Percentiles rank a stretch among this genome's conserved stretches.
Conservation (phyloP, 2,797 vertebrate genomes). For the Acanthis flammea region DNA sequence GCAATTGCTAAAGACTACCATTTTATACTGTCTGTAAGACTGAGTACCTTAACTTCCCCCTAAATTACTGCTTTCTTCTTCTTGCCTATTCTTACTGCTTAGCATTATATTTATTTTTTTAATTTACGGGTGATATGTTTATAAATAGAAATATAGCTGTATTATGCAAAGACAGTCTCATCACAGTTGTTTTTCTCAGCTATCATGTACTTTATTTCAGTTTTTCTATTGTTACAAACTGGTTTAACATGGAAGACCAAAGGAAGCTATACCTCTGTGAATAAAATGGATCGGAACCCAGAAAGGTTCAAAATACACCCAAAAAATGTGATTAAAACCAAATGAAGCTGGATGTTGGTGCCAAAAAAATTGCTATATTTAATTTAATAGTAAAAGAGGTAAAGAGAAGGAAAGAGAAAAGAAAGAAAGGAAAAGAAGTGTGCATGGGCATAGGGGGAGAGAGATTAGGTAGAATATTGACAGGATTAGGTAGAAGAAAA, state of each 20-base stretch:
- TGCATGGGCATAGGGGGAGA: background rate
- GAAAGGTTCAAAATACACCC: background rate
- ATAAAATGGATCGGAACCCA: background rate
- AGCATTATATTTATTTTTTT: background rate
- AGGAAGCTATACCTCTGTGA: background rate
- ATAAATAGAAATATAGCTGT: background rate
- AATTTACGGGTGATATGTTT: background rate
- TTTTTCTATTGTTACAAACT: background rate
- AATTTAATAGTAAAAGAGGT: background rate
- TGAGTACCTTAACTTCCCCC: background rate
- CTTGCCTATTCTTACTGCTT: background rate
- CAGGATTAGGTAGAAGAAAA: background rate
- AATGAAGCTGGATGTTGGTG: rapidly evolving
- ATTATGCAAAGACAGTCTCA: background rate
- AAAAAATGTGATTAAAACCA: background rate
- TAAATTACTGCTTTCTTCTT: background rate
- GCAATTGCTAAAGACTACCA: background rate
- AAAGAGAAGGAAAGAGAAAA: background rate
- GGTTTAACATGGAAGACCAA: background rate
- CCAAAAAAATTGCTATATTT: background rate
- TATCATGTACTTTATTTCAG: background rate
- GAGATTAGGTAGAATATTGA: background rate
- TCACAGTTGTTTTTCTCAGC: background rate
- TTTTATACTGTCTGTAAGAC: background rate
- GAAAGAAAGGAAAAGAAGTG: background rate